phyloP scores from a whole-genome alignment of 2,797 vertebrate species.

The Phrynocephalus guinanensis region DNA sequence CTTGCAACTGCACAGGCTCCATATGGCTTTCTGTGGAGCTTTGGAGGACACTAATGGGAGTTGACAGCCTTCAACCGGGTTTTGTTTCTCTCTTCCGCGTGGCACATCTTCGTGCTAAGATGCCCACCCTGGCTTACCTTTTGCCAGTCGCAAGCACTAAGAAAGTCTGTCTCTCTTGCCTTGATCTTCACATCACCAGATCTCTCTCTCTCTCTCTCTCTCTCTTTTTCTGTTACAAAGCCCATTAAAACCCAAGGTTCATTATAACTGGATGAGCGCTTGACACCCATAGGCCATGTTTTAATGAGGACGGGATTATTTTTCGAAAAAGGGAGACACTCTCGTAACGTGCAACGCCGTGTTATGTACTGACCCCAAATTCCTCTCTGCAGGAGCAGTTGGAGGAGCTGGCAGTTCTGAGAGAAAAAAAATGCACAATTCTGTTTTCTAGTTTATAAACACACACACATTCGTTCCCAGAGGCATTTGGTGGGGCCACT shows the following conservation, averaged over 20 bases:
- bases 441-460: conserved; percentile 29
- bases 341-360: conserved; percentile 31
- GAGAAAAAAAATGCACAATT: conserved; percentile 18
- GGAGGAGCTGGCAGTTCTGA: conserved; percentile 12
- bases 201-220: conserved; percentile 42
- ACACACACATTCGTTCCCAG: no score
- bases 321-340: conserved; percentile 44
- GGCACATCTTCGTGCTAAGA: background rate
- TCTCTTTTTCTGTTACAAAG: conserved; percentile 48
- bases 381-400: background rate
- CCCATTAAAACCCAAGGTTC: conserved; percentile 66
- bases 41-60: conserved; percentile 55
- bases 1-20: conserved; percentile 32
- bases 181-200: background rate
- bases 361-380: conserved; percentile 52
- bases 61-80: conserved; percentile 51
- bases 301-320: conserved; percentile 65
- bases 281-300: conserved; percentile 74
- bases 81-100: conserved; percentile 27
- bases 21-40: conserved; percentile 41
- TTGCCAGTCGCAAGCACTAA: conserved; percentile 34
- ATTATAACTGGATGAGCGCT: conserved; percentile 58
- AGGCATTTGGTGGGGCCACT: no score
- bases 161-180: conserved; percentile 26
- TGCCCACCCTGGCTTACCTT: background rate